These are phyloP conservation scores for Coracopsis vasa DNA, from an alignment of 2,113 vertebrate genomes.

Conservation along the genomic window DNA sequence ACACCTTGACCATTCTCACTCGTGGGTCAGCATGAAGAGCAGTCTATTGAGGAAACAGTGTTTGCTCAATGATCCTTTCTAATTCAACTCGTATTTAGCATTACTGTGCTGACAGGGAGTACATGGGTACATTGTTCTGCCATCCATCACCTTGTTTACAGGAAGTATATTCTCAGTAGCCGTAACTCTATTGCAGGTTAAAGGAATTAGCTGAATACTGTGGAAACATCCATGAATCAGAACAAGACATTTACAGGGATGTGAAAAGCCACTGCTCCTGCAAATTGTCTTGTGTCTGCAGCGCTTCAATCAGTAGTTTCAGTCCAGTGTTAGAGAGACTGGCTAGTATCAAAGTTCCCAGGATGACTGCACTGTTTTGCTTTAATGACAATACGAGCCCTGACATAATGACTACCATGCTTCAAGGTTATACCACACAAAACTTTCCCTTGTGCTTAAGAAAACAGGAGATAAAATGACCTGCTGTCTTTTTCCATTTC, in stretches of 20 bases:
- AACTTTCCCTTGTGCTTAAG: background rate
- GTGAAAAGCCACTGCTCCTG: background rate
- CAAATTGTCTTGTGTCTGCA: background rate
- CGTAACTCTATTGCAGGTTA: background rate
- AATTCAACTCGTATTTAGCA: background rate
- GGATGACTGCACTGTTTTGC: background rate
- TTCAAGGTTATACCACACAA: background rate
- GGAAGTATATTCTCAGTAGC: background rate
- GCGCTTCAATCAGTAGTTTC: background rate
- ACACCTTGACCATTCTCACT: background rate
- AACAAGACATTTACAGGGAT: background rate
- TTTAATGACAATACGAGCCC: conserved; percentile 21
- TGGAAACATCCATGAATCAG: background rate
- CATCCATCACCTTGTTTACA: background rate
- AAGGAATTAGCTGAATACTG: background rate
- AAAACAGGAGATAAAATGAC: conserved; percentile 1
- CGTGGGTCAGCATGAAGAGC: fast-evolving
- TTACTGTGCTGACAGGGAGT: background rate
- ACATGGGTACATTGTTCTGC: background rate
- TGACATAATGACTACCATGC: background rate
- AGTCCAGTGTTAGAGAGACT: background rate
- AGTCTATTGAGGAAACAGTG: background rate
- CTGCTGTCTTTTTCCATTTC: background rate
- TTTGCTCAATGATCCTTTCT: background rate
- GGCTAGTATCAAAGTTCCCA: background rate